Percentiles rank a stretch among this genome's conserved stretches.
phyloP scores from a whole-genome alignment of 2,113 vertebrate species.

The Tinamus guttatus region DNA sequence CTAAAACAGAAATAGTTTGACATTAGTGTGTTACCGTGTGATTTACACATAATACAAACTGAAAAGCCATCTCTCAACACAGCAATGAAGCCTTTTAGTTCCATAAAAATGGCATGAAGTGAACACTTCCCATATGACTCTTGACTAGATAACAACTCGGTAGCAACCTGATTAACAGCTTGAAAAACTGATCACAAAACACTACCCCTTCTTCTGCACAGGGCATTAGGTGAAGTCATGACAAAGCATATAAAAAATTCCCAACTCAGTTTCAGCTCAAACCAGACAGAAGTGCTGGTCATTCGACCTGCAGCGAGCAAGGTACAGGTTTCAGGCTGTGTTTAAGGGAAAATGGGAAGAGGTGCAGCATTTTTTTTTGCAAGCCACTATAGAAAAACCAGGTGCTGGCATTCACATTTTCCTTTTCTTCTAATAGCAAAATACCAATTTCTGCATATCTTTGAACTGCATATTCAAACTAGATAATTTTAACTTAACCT shows the following conservation, averaged over 20 bases:
- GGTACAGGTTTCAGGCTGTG: neutral
- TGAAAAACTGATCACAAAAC: neutral
- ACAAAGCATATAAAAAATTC: neutral
- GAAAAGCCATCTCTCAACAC: neutral
- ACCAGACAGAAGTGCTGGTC: neutral
- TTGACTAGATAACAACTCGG: neutral
- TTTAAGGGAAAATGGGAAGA: neutral
- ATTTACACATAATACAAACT: neutral
- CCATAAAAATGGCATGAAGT: neutral
- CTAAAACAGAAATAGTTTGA: neutral
- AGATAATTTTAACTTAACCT: neutral
- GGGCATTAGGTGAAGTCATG: neutral
- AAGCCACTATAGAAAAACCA: neutral
- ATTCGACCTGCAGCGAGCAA: neutral
- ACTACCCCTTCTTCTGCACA: conserved; percentile 18
- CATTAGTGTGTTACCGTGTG: neutral
- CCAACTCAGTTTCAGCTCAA: neutral
- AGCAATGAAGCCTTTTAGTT: neutral
- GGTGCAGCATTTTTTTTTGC: neutral
- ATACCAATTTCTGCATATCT: neutral
- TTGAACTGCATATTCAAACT: neutral
- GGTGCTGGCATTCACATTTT: neutral
- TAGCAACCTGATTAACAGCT: neutral
- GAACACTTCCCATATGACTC: neutral
- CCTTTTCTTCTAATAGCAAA: neutral